These are phyloP conservation scores for Eristalinus sepulchralis DNA, from an alignment of 2,888 invertebrate species.

Conservation along the genomic window DNA sequence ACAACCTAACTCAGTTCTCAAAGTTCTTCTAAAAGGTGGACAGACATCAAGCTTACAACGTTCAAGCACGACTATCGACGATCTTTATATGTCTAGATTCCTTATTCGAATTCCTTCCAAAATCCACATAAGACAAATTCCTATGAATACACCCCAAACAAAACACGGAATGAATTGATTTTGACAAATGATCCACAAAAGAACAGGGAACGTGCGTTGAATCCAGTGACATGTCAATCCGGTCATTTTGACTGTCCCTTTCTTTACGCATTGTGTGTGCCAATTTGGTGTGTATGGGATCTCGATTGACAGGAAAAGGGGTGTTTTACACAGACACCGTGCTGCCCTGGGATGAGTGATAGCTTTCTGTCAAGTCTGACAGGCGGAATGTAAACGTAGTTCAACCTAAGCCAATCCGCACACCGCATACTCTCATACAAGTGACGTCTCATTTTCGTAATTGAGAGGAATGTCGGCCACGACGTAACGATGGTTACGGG, in stretches of 20 bases:
- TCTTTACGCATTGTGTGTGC: slow-evolving; percentile 1
- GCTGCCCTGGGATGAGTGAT: slow-evolving; percentile 53
- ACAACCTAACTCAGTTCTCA: background rate
- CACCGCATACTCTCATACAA: slow-evolving; percentile 33
- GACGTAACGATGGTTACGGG: slow-evolving; percentile 7
- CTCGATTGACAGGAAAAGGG: slow-evolving; percentile 35
- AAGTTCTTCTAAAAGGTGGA: too few species aligned
- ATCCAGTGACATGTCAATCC: slow-evolving; percentile 57
- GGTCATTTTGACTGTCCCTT: background rate
- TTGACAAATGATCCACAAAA: slow-evolving; percentile 63
- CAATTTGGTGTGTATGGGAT: slow-evolving; percentile 36
- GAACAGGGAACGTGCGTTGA: slow-evolving; percentile 31
- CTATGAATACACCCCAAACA: slow-evolving; percentile 40
- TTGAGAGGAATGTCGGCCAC: slow-evolving; percentile 44
- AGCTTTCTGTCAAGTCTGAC: slow-evolving; percentile 67
- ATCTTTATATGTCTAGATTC: slow-evolving; percentile 64
- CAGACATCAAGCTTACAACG: too few species aligned
- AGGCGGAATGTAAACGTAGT: slow-evolving; percentile 64
- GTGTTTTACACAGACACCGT: slow-evolving; percentile 9
- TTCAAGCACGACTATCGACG: slow-evolving; percentile 53
- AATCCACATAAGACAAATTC: slow-evolving; percentile 40
- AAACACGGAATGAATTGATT: slow-evolving; percentile 60
- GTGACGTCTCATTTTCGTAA: slow-evolving; percentile 58
- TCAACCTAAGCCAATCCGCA: slow-evolving; percentile 48
- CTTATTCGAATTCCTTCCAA: slow-evolving; percentile 31